Base-by-base conservation (phyloP, 2,113 vertebrate species). In the Cheirogaleus medius region DNA sequence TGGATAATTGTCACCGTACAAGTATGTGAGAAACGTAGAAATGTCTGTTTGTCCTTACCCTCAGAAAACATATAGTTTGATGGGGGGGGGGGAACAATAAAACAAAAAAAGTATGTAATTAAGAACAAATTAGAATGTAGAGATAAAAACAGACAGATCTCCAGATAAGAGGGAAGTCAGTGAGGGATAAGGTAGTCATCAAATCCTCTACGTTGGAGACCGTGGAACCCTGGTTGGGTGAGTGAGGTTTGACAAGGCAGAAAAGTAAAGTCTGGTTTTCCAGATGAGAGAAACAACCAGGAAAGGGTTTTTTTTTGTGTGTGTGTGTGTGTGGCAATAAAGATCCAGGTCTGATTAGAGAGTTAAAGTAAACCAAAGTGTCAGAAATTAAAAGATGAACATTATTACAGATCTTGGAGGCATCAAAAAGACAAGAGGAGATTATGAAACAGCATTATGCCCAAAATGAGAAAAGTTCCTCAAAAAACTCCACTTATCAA, bases 31-130 rank as follows among this genome's bases (percentile, higher is more conserved):
- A 82, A 60, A 80, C 15, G 42, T 77, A 54, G 32, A 88, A 87
- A 84, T 37, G 37, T 37, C 32, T 37, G 17, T 71, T 81, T 95
- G 34, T 83, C 58, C 32, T 88, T 87, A 87, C 8, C 7, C 73
- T 82, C 14, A 58, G 60, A 90, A 80, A 44, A 60, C 21, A 64
- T 10, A 34, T 7, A 60, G 42, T 84, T 90, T 60, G 27, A 54
- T 73, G 11, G 47, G 73, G 64, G 18, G 64, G 18, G 39, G 6
- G 10, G 37, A 10, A 47, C 13, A 66, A 44, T 20, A n/a, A 47
- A 82, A 44, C 13, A 63, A 73, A 68, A 88, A 78, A 42, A 10
- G 7, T 27, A 5, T 21, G 34, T 34, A 66, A 49, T 81, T 44
- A 86, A 34, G 73, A 74, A 87, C 27, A 32, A 87, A 34, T 58